Conservation (phyloP, 2,888 invertebrate species). For the Tholera decimalis region DNA sequence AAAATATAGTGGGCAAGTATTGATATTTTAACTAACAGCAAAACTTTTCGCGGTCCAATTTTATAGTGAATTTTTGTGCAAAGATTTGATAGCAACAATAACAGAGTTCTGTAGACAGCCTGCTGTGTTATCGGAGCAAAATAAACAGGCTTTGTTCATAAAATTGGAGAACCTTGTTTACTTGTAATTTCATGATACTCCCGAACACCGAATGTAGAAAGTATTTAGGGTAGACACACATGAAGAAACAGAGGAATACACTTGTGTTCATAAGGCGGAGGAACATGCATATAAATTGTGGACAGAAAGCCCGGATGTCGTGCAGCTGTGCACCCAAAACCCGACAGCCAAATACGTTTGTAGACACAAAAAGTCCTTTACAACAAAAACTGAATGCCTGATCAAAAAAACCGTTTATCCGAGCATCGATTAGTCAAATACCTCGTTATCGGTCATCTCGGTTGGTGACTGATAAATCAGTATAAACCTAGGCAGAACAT, state of each 20-base stretch:
- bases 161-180: conserved; percentile 31
- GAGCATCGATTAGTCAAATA: conserved; percentile 70
- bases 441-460: conserved; percentile 73
- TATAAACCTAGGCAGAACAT: conserved; percentile 37
- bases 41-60: conserved; percentile 30
- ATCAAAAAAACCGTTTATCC: conserved; percentile 60
- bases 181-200: conserved; percentile 38
- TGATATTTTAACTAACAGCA: conserved; percentile 5
- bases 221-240: conserved; percentile 54
- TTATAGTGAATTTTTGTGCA: conserved; percentile 29
- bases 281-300: conserved; percentile 49
- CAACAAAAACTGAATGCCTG: conserved; percentile 50
- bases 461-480: conserved; percentile 75
- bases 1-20: conserved; percentile 16
- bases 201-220: conserved; percentile 29
- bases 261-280: conserved; percentile 62
- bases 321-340: conserved; percentile 83
- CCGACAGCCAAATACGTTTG: conserved; percentile 59
- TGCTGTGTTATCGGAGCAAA: conserved; percentile 40
- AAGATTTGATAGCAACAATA: conserved; percentile 38
- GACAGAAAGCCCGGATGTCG: conserved; percentile 78
- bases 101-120: conserved; percentile 27
- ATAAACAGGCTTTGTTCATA: conserved; percentile 35
- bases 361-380: conserved; percentile 71
- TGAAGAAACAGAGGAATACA: conserved; percentile 59